Evolutionary conservation across 2,888 invertebrate genomes (phyloP).

Genomic region (Lepidonotus clava): DNA sequence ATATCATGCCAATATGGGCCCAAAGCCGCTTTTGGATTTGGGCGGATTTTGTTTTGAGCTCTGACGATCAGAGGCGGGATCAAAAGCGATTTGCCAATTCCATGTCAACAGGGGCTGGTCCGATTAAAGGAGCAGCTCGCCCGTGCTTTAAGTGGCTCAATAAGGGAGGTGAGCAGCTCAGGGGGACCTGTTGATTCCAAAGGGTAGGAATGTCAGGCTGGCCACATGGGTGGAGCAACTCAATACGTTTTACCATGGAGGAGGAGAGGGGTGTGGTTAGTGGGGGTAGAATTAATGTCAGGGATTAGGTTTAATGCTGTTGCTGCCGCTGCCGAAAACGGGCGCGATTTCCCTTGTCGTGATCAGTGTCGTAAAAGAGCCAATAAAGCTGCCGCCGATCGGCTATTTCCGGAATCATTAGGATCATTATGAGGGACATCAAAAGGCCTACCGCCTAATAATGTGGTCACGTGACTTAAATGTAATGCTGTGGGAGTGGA

Average conservation of each 20-base stretch:
- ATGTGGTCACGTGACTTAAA: not conserved
- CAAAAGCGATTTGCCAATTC: not conserved
- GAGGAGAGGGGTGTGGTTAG: too few species aligned
- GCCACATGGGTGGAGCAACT: too few species aligned
- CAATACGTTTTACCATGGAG: too few species aligned
- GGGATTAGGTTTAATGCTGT: too few species aligned
- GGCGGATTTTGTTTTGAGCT: too few species aligned
- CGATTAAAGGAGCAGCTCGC: not conserved
- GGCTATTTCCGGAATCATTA: conserved; percentile 9
- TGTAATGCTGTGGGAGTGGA: not conserved
- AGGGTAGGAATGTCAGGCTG: too few species aligned
- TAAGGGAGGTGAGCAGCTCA: not conserved
- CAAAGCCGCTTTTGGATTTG: too few species aligned
- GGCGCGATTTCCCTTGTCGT: not conserved
- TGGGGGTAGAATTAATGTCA: too few species aligned
- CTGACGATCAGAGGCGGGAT: too few species aligned
- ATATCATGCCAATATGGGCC: not conserved
- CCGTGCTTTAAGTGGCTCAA: not conserved
- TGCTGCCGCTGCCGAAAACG: conserved; percentile 16
- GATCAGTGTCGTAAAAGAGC: conserved; percentile 12
- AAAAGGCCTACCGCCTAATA: not conserved
- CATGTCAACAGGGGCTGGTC: not conserved
- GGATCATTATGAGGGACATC: not conserved
- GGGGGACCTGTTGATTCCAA: too few species aligned
- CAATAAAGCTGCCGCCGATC: not conserved